phyloP scores from a whole-genome alignment of 1,140 invertebrate species.

The Orius insidiosus region DNA sequence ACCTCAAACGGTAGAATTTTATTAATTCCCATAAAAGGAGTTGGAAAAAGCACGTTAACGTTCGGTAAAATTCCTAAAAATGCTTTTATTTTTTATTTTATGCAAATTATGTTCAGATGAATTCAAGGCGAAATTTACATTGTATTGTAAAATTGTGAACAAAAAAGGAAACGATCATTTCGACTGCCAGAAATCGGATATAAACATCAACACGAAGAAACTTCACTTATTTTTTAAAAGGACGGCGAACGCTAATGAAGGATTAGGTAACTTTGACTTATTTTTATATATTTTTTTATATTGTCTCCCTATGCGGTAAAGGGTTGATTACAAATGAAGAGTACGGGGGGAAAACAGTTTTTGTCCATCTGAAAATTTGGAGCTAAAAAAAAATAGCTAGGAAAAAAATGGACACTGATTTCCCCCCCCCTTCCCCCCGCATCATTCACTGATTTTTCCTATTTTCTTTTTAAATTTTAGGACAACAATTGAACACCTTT shows the following conservation, averaged over 20 bases:
- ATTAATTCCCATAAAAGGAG: slow-evolving; percentile 11
- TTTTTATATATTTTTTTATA: no score
- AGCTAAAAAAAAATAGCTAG: no score
- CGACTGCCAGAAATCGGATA: not conserved
- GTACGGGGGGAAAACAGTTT: no score
- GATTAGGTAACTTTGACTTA: no score
- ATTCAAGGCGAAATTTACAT: slow-evolving; percentile 3
- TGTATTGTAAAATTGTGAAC: not conserved
- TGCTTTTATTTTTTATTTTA: not conserved
- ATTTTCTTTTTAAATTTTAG: slow-evolving; percentile 8
- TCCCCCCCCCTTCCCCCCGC: not conserved
- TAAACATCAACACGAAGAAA: slow-evolving; percentile 8
- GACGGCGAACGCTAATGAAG: not conserved
- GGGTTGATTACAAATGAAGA: no score
- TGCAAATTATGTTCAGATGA: slow-evolving; percentile 7
- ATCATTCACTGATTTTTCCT: not conserved
- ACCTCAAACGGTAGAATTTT: slow-evolving; percentile 6
- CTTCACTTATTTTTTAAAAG: slow-evolving; percentile 13
- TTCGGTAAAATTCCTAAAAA: slow-evolving; percentile 8
- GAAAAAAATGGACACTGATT: no score
- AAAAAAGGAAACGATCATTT: slow-evolving; percentile 1
- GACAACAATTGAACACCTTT: slow-evolving; percentile 29
- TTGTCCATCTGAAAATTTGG: no score
- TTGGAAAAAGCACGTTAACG: slow-evolving; percentile 6
- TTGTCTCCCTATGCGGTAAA: no score